Base-by-base conservation (phyloP, 1,140 invertebrate genomes). In the Drosophila trapezifrons region DNA sequence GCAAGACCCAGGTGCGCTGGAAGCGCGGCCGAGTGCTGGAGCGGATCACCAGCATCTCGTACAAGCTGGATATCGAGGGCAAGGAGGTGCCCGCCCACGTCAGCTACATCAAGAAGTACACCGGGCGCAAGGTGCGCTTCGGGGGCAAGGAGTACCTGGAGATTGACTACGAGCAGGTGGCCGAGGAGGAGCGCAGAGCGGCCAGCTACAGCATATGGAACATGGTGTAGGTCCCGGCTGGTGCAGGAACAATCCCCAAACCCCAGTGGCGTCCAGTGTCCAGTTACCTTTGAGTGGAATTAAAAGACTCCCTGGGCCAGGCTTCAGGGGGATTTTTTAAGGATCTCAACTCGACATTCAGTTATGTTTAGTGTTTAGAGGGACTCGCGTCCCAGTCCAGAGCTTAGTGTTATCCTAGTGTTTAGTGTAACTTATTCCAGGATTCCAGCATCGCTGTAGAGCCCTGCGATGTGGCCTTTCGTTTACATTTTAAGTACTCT, bases 161-260 rank as follows among this genome's bases (percentile, higher is more conserved):
- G 47, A 92, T 92, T 22, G 91, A 92, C 65, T 92, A 92, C 60
- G 91, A 91, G 37, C 91, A 92, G 62, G 76, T 91, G 29, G 91
- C 78, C 22, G 86, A 91, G 66, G 86, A 91, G 60, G 91, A 92
- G 76, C 76, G 83, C 55, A 76, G 76, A 25, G 84, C 87, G 49
- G 90, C 85, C 56, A 83, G 79, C 52, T 92, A 92, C 55, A 92
- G 91, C 79, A 92, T 92, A 85, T 92, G 91, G 91, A 91, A 91
- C 73, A 90, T 91, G 80, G 91, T 91, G 59, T 90, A 75, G 63
- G 43, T 29, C 18, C 29, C 2, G 25, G 5, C 2, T 1, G 13
- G 4, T 6, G 46, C n/a, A 67, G 54, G 35, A 35, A 4, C 17
- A 2, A 27, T 8, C 15, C 45, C n/a, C n/a, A n/a, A 42, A 52